phyloP scores from a whole-genome alignment of 2,888 invertebrate genomes.

The Metopia argyrocephala region DNA sequence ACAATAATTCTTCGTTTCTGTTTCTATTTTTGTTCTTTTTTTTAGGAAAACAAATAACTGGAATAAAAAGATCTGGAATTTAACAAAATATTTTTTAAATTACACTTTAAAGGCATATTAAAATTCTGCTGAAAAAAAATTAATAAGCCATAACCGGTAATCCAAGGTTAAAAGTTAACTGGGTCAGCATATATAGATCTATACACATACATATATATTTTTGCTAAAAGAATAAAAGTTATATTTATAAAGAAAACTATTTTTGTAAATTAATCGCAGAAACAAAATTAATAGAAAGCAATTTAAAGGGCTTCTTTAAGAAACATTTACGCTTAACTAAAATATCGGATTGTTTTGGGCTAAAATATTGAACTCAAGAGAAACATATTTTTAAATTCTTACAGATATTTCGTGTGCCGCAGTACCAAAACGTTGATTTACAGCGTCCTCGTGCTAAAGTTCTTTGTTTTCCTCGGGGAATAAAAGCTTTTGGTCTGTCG shows the following conservation, averaged over 20 bases:
- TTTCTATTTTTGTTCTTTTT: not conserved
- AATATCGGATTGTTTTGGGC: too few relatives aligned
- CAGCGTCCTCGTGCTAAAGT: too few relatives aligned
- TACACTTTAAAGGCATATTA: not conserved
- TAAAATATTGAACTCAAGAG: too few relatives aligned
- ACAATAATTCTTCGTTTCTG: constrained; percentile 38
- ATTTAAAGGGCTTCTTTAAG: not conserved
- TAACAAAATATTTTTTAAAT: not conserved
- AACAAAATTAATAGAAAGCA: not conserved
- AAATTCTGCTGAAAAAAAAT: constrained; percentile 8
- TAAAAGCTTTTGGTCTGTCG: too few relatives aligned
- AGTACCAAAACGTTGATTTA: too few relatives aligned
- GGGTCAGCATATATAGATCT: constrained; percentile 2
- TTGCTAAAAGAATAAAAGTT: too few relatives aligned
- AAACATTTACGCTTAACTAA: too few relatives aligned
- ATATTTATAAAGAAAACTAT: not conserved
- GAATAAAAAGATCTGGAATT: constrained; percentile 18
- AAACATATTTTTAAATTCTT: too few relatives aligned
- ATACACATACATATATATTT: too few relatives aligned
- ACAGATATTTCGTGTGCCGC: too few relatives aligned
- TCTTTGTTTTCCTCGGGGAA: too few relatives aligned
- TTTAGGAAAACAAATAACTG: not conserved
- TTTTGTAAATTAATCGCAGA: not conserved
- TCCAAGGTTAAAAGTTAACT: constrained; percentile 41
- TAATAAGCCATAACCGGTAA: constrained; percentile 4